Base-by-base conservation (phyloP, 2,888 invertebrate genomes). In the Entomobrya multifasciata region DNA sequence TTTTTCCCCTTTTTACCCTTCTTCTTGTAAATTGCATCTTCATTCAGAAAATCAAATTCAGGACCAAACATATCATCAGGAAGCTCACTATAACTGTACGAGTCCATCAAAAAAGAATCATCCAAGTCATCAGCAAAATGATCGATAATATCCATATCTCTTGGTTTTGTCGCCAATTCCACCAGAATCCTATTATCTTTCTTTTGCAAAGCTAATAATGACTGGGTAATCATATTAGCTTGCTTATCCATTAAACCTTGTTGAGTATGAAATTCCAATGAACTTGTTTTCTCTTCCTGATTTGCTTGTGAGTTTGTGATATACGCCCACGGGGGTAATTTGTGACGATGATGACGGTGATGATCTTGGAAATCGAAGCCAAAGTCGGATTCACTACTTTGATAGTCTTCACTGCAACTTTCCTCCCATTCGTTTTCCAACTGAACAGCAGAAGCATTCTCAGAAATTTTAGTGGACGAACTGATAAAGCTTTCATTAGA, bases 1-100 rank as follows among this genome's bases (percentile, higher is more conserved):
- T 70, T 84, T 77, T 77, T 84, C 0, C 25, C 72, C 17, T 57
- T 84, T 27, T 78, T 78, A 0, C 44, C 72, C 17, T 55, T 74
- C n/a, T 65, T 82, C 30, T 77, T 70, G 62, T 84, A 84, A 44
- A 83, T 36, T 1, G 22, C 8, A 30, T 88, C 88, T 30, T 89
- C 88, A 36, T 87, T 87, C 11, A 85, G 65, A 36, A 57, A 88
- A 79, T 88, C 88, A 82, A 86, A 88, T 10, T 89, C 88, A 17
- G 85, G 57, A 1, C 82, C 82, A 47, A 89, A 89, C 11, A 25
- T 65, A 0, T 27, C 74, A 47, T 88, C 88, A 1, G 82, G 72
- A 60, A 87, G 87, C 6, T 81, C 81, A 15, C 82, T 86, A 52
- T 86, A 85, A 17, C 88, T 88, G 47, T 49, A 25, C 1, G 81